A percentile compares a stretch with the other conserved stretches of the same genome.
Evolutionary conservation across 2,797 vertebrate species (phyloP).

Genomic region (Thaleichthys pacificus): DNA sequence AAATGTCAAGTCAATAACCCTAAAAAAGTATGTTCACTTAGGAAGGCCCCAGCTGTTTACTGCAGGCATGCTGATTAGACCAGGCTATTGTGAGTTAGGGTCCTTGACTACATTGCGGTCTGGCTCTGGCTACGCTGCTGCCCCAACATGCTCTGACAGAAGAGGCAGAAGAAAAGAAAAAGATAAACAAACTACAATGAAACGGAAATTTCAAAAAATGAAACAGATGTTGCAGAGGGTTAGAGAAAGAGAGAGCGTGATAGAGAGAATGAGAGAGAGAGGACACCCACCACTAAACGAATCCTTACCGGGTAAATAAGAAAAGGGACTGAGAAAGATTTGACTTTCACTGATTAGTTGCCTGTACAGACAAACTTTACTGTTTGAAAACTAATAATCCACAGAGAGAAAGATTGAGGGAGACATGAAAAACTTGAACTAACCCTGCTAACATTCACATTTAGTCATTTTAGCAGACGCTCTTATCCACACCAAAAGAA

Average conservation of each 20-base stretch:
- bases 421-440: not conserved
- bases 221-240: not conserved
- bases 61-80: conserved; percentile 3
- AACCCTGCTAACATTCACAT: not conserved
- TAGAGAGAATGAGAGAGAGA: not conserved
- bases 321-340: not conserved
- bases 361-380: not conserved
- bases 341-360: not conserved
- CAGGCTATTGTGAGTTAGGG: not conserved
- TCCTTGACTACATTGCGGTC: not conserved
- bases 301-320: conserved; percentile 1
- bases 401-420: no score
- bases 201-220: not conserved
- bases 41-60: not conserved
- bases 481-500: not conserved
- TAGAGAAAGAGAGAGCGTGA: not conserved
- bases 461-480: no score
- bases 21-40: not conserved
- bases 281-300: not conserved
- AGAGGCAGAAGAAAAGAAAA: not conserved
- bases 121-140: not conserved
- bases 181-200: not conserved
- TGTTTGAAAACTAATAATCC: no score
- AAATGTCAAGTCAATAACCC: not conserved
- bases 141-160: not conserved